Conservation (phyloP, 2,797 vertebrate species). For the Mycteria americana region DNA sequence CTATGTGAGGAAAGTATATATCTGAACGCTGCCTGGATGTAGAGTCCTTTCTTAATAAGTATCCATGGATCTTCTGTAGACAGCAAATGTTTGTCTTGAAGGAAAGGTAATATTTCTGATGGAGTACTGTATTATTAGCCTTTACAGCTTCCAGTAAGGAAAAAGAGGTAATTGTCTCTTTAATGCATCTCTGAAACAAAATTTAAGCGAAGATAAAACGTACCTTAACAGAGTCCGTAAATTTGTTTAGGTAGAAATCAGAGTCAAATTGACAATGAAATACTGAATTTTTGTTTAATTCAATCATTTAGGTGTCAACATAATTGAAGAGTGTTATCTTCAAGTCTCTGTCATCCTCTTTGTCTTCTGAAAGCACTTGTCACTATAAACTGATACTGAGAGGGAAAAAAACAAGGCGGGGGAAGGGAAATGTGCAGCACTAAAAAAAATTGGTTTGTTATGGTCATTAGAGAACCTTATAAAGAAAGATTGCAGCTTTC, state of each 20-base stretch:
- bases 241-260: slow-evolving; percentile 22
- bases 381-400: not conserved
- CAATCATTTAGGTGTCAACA: not conserved
- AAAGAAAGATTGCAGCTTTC: slow-evolving; percentile 30
- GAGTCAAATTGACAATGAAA: slow-evolving; percentile 30
- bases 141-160: not conserved
- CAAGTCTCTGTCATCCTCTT: not conserved
- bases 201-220: slow-evolving; percentile 1
- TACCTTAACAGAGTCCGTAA: slow-evolving; percentile 14
- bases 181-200: slow-evolving; percentile 34
- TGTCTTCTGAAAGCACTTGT: slow-evolving; percentile 8
- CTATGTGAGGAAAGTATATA: not conserved
- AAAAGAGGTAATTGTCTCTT: slow-evolving; percentile 3
- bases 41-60: not conserved
- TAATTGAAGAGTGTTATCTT: slow-evolving; percentile 8
- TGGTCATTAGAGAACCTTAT: slow-evolving; percentile 30
- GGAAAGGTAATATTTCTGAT: slow-evolving; percentile 10
- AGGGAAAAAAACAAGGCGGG: not conserved
- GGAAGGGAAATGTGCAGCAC: not conserved
- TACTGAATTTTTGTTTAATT: slow-evolving; percentile 22
- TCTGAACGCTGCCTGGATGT: not conserved
- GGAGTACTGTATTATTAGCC: not conserved
- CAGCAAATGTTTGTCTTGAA: not conserved
- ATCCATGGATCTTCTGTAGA: not conserved
- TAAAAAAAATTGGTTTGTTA: slow-evolving; percentile 20